Evolutionary conservation across 2,113 vertebrate genomes (phyloP).

Genomic region (Xenus cinereus): DNA sequence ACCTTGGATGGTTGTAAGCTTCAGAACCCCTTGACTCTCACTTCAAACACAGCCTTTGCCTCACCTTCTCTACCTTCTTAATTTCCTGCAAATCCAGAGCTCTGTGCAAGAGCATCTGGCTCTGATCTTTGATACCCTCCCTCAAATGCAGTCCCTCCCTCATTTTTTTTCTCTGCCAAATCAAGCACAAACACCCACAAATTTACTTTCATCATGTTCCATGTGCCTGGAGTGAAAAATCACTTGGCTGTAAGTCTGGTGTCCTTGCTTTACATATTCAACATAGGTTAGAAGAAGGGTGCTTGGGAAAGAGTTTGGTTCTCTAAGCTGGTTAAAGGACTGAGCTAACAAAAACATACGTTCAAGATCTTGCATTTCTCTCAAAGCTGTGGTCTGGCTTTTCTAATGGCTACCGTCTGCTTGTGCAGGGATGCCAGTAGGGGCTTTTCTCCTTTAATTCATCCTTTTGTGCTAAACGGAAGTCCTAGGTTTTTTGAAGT

Average conservation of each 20-base stretch:
- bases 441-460: background rate
- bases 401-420: background rate
- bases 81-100: constrained; percentile 58
- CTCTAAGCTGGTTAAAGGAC: background rate
- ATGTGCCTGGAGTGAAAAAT: constrained; percentile 56
- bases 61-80: constrained; percentile 60
- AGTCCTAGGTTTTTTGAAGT: background rate
- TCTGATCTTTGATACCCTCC: constrained; percentile 63
- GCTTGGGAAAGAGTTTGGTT: constrained; percentile 33
- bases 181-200: constrained; percentile 63
- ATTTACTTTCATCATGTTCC: constrained; percentile 62
- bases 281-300: constrained; percentile 29
- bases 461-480: background rate
- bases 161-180: constrained; percentile 58
- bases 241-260: constrained; percentile 45
- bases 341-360: background rate
- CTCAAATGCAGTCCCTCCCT: constrained; percentile 44
- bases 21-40: constrained; percentile 55
- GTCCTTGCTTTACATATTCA: constrained; percentile 59
- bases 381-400: background rate
- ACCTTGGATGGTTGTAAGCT: constrained; percentile 40
- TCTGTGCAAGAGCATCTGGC: constrained; percentile 46
- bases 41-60: constrained; percentile 62
- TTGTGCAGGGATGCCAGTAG: background rate
- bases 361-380: background rate